Conservation (phyloP, 2,888 invertebrate species). For the Spodoptera picta region DNA sequence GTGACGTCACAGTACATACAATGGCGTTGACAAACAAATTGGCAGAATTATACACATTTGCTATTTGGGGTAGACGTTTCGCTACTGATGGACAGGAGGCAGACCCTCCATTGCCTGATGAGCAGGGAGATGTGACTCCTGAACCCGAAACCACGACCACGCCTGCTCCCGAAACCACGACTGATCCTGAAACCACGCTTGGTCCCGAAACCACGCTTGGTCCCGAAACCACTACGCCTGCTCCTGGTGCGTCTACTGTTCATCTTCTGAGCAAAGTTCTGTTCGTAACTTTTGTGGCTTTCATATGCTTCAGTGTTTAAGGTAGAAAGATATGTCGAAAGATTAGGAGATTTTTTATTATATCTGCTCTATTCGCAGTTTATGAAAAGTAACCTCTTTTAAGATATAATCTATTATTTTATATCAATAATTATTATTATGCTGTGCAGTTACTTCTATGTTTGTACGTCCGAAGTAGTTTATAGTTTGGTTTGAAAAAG, state of each 20-base stretch:
- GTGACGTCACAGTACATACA: slow-evolving; percentile 56
- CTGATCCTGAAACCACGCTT: too few species aligned
- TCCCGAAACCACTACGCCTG: neutral
- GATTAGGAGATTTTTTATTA: too few species aligned
- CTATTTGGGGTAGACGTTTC: slow-evolving; percentile 87
- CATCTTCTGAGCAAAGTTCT: slow-evolving; percentile 44
- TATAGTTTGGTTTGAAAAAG: too few species aligned
- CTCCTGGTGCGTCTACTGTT: slow-evolving; percentile 25
- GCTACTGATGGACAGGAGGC: slow-evolving; percentile 75
- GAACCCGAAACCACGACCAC: neutral
- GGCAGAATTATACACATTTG: slow-evolving; percentile 82
- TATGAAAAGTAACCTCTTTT: too few species aligned
- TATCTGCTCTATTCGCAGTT: too few species aligned
- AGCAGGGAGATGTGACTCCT: slow-evolving; percentile 22
- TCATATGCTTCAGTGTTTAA: slow-evolving; percentile 22
- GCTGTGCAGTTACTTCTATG: too few species aligned
- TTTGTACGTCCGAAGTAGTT: too few species aligned
- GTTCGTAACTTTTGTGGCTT: slow-evolving; percentile 27
- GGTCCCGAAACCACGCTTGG: too few species aligned
- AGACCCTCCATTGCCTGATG: slow-evolving; percentile 61
- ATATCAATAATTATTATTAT: too few species aligned
- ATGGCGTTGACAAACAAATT: slow-evolving; percentile 62
- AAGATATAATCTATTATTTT: too few species aligned
- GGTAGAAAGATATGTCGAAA: neutral
- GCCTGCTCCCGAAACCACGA: too few species aligned